Evolutionary conservation across 2,113 vertebrate genomes (phyloP), one percentile per base, ranked within the genome.

Genomic region (Caranx ignobilis): DNA sequence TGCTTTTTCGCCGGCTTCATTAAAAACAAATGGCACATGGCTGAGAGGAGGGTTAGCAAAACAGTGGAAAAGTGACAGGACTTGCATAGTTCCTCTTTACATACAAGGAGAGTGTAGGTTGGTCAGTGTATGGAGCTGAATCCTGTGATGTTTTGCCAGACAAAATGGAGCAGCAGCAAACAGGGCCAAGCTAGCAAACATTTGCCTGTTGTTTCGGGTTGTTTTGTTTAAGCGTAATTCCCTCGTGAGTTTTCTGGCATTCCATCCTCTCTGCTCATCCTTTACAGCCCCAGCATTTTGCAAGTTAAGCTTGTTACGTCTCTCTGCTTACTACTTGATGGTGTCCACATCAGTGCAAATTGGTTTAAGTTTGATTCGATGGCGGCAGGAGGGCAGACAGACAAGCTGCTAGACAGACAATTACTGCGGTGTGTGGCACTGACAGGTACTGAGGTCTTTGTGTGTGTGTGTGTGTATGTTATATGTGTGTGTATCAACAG

Each of bases 361-460:
- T 74, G 43, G 34, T 63, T 87, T 60, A 77, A 37, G 57, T 77
- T 87, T 66, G 77, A 69, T 48, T 69, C 69, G 63, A 71, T 48
- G 16, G 67, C 50, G 61, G 75, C 69, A 69, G 71, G 35, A 21
- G 69, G 21, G 56, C 67, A 63, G 66, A 39, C 69, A 62, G 73
- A 77, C 71, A 73, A 43, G 35, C 19, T 72, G 52, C 34, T 11
- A 50, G 57, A 73, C 57, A 39, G 71, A 75, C 70, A 79, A 61
- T 60, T 59, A 86, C 31, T 34, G 69, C 37, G 37, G 43, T 62
- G 66, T 57, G 57, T 57, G 52, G 34, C 19, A 56, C 63, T 6
- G 56, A 70, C 64, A 72, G 41, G 45, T 11, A 16, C 47, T 66
- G 39, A 35, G 34, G 43, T 43, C 47, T 39, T n/a, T 65, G 57